Conservation (phyloP, 2,113 vertebrate species). For the Gopherus evgoodei region DNA sequence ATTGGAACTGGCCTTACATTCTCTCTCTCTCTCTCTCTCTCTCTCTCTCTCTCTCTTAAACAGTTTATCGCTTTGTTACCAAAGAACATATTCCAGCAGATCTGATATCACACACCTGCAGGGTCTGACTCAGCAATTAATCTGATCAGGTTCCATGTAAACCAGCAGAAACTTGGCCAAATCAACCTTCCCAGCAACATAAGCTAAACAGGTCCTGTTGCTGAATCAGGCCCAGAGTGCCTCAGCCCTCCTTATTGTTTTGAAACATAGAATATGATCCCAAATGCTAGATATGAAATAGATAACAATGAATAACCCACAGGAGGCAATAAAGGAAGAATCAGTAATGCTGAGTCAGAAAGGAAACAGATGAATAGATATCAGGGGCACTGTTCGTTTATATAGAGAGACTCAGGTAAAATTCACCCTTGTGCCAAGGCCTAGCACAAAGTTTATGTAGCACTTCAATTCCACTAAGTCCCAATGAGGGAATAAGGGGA, state of each 20-base stretch:
- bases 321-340: not conserved
- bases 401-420: not conserved
- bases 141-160: constrained; percentile 31
- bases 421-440: not conserved
- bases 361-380: not conserved
- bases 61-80: not conserved
- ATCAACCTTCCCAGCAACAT: constrained; percentile 10
- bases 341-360: not conserved
- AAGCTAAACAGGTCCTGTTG: not conserved
- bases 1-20: not conserved
- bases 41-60: not conserved
- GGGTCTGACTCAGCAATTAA: constrained; percentile 59
- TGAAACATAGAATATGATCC: not conserved
- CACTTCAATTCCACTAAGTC: rapidly evolving
- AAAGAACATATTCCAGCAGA: not conserved
- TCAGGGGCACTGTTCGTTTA: not conserved
- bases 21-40: not conserved
- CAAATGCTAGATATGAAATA: rapidly evolving
- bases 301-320: not conserved
- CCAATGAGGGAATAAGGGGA: not conserved
- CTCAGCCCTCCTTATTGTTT: constrained; percentile 51
- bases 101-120: constrained; percentile 2
- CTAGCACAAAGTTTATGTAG: not conserved
- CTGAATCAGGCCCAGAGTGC: constrained; percentile 63
- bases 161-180: constrained; percentile 34